Conservation (phyloP, 2,113 vertebrate species). For the Spea multiplicata region DNA sequence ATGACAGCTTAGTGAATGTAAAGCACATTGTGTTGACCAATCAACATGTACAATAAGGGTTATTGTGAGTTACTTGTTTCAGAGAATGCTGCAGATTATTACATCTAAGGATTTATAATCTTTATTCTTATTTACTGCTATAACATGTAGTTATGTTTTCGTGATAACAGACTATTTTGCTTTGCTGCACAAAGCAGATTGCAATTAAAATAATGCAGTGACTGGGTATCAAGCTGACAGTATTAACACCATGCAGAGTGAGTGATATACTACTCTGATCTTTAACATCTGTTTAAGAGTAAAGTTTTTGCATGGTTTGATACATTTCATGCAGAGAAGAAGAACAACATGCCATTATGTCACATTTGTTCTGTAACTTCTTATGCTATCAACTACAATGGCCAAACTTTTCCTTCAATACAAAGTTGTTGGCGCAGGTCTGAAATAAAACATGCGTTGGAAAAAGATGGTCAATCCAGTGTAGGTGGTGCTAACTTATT, state of each 20-base stretch:
- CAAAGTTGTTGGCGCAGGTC: too few relatives aligned
- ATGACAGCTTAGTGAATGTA: too few relatives aligned
- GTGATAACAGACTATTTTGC: constrained; percentile 38
- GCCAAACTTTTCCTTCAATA: too few relatives aligned
- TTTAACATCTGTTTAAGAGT: constrained; percentile 42
- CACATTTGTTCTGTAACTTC: not conserved
- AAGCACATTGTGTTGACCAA: too few relatives aligned
- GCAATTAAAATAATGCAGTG: constrained; percentile 21
- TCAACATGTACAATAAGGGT: too few relatives aligned
- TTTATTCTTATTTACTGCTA: constrained; percentile 37
- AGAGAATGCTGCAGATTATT: too few relatives aligned
- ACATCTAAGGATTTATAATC: constrained; percentile 2
- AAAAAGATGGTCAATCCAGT: too few relatives aligned
- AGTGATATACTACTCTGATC: constrained; percentile 37
- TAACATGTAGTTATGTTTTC: constrained; percentile 23
- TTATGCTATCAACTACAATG: too few relatives aligned
- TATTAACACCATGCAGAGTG: constrained; percentile 44
- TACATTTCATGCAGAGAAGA: constrained; percentile 34
- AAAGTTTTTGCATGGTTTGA: constrained; percentile 32
- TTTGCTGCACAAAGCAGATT: constrained; percentile 33
- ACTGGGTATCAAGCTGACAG: constrained; percentile 40
- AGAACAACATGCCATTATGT: constrained; percentile 6
- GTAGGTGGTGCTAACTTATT: too few relatives aligned
- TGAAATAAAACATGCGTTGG: too few relatives aligned
- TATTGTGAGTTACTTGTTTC: too few relatives aligned